Conservation (phyloP, 2,113 vertebrate species). For the Zosterops lateralis region DNA sequence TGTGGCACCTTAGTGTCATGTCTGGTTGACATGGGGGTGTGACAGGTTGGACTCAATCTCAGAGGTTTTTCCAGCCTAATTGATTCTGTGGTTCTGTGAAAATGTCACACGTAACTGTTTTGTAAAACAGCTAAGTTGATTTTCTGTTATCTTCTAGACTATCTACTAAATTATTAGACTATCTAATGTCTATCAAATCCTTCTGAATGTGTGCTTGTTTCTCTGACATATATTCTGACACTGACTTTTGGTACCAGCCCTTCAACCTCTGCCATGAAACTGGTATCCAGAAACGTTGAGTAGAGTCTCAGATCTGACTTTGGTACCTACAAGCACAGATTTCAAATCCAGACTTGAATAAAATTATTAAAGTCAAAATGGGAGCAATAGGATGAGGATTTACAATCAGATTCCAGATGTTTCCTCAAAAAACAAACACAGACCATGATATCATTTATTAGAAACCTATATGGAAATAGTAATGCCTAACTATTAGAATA, state of each 20-base stretch:
- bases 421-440: neutral
- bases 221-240: neutral
- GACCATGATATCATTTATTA: neutral
- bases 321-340: neutral
- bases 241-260: neutral
- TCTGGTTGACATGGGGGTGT: neutral
- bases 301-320: neutral
- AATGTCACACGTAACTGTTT: accelerated
- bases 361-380: neutral
- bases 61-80: neutral
- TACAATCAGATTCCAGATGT: neutral
- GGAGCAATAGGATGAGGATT: neutral
- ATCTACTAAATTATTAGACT: neutral
- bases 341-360: neutral
- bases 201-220: neutral
- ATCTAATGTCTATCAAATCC: neutral
- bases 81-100: neutral
- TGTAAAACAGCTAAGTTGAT: neutral
- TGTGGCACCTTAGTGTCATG: neutral
- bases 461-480: neutral
- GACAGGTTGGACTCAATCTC: accelerated
- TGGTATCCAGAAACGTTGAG: neutral
- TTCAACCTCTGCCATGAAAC: neutral
- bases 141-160: neutral
- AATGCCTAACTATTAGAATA: neutral